Evolutionary conservation across 1,140 invertebrate species (phyloP), one percentile per base, ranked within the genome.

Genomic region (Diorhabda sublineata): DNA sequence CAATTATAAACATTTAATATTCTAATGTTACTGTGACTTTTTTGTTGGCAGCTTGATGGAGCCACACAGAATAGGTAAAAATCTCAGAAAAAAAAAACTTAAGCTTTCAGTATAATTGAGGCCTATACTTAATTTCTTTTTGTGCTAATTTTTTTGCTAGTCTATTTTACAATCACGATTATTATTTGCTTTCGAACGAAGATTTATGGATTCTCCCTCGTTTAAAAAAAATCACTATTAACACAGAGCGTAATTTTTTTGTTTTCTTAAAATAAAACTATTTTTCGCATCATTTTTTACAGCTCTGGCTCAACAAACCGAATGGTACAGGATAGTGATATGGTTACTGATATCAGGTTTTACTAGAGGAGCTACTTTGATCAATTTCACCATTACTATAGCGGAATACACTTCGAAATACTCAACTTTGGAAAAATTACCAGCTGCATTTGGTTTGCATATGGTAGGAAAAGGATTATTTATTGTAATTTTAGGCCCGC

Each of bases 401-500:
- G 89, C 90, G 0, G 90, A 92, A 78, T 88, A 88, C 76, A 41
- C 63, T n/a, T 64, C 63, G n/a, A 56, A 47, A n/a, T 64, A 52
- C 11, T 90, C 89, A 61, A 86, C 88, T 0, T 77, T 91, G 68
- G 89, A 91, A 73, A 91, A 90, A 75, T 77, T 91, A 70, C 90
- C 91, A 0, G 89, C 89, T 42, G 91, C 90, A 43, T 90, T 90
- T 77, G 90, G 91, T 43, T 83, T 91, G 66, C 90, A 90, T 75
- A 89, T 91, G 87, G 90, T 92, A 56, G 88, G 86, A 68, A 92
- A 92, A 77, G 91, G 90, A 42, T 74, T 90, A 1, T 87, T 90
- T 72, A 89, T 91, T 11, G 85, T 90, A 5, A 74, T 81, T 5
- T 84, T 92, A 59, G 90, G 90, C 62, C 90, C 91, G 7, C 62